Conservation (phyloP, 2,113 vertebrate genomes). For the Lepisosteus oculatus region DNA sequence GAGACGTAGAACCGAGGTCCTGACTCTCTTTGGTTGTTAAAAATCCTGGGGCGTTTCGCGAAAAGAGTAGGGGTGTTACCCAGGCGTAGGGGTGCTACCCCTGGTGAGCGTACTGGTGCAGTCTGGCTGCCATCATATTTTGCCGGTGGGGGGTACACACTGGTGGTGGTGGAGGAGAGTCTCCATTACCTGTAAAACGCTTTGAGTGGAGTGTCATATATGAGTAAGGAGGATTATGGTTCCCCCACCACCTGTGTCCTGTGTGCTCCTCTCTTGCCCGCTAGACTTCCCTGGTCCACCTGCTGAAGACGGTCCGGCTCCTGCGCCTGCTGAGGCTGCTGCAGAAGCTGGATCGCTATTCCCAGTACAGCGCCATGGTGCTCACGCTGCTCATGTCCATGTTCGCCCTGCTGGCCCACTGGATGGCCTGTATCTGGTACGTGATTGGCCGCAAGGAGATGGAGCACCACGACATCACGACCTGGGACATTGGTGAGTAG, state of each 20-base stretch:
- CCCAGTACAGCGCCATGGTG: constrained; percentile 88
- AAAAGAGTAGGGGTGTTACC: too few relatives aligned
- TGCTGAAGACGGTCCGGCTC: constrained; percentile 82
- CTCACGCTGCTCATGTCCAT: constrained; percentile 86
- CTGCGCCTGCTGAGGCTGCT: constrained; percentile 80
- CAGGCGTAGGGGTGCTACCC: too few relatives aligned
- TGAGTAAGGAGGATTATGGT: too few relatives aligned
- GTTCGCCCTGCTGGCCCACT: constrained; percentile 86
- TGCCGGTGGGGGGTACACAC: too few relatives aligned
- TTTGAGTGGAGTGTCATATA: too few relatives aligned
- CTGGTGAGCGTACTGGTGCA: too few relatives aligned
- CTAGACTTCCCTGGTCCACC: constrained; percentile 74
- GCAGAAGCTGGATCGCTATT: constrained; percentile 87
- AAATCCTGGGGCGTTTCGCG: too few relatives aligned
- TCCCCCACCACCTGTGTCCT: not conserved
- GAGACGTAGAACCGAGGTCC: too few relatives aligned
- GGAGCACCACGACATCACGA: constrained; percentile 79
- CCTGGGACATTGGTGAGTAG: constrained; percentile 92
- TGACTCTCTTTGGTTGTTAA: too few relatives aligned
- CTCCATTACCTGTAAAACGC: too few relatives aligned
- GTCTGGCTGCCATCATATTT: too few relatives aligned
- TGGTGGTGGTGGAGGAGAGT: too few relatives aligned
- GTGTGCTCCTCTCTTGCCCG: not conserved
- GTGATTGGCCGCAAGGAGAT: constrained; percentile 81
- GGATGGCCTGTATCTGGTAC: constrained; percentile 90